Conservation (phyloP, 1,140 invertebrate genomes). For the Contarinia nasturtii region DNA sequence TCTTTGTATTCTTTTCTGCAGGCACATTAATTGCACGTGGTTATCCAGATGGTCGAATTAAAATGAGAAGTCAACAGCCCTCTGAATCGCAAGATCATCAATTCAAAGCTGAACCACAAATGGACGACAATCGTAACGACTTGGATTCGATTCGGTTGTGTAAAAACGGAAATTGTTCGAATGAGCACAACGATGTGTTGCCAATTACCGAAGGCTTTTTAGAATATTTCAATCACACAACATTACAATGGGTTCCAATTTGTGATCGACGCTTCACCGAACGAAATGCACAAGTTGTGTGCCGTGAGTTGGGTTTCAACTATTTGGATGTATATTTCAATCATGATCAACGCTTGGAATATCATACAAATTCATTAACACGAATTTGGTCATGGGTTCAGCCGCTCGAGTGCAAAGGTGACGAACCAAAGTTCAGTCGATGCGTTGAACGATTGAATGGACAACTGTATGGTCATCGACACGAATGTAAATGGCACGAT, state of each 20-base stretch:
- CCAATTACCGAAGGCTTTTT: slow-evolving; percentile 61
- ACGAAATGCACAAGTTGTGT: slow-evolving; percentile 86
- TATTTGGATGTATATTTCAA: slow-evolving; percentile 73
- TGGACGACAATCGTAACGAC: slow-evolving; percentile 27
- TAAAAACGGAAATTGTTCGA: slow-evolving; percentile 47
- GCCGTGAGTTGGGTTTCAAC: slow-evolving; percentile 80
- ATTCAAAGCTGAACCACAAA: slow-evolving; percentile 13
- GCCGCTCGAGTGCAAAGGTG: slow-evolving; percentile 67
- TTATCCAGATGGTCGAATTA: slow-evolving; percentile 53
- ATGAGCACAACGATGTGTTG: slow-evolving; percentile 26
- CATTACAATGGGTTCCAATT: slow-evolving; percentile 88
- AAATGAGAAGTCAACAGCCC: slow-evolving; percentile 49
- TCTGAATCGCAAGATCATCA: background rate
- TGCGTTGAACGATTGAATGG: slow-evolving; percentile 81
- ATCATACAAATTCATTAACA: slow-evolving; percentile 62
- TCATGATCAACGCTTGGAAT: slow-evolving; percentile 59
- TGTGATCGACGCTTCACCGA: slow-evolving; percentile 91
- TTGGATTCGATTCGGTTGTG: slow-evolving; percentile 50
- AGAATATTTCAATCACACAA: slow-evolving; percentile 88
- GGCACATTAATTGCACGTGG: slow-evolving; percentile 65
- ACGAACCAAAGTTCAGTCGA: slow-evolving; percentile 64
- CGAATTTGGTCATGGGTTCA: slow-evolving; percentile 91
- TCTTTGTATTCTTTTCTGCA: too few relatives aligned
- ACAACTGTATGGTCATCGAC: slow-evolving; percentile 63
- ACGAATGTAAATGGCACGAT: slow-evolving; percentile 72